Conservation (phyloP, 2,888 invertebrate species). For the Parascotia fuliginaria region DNA sequence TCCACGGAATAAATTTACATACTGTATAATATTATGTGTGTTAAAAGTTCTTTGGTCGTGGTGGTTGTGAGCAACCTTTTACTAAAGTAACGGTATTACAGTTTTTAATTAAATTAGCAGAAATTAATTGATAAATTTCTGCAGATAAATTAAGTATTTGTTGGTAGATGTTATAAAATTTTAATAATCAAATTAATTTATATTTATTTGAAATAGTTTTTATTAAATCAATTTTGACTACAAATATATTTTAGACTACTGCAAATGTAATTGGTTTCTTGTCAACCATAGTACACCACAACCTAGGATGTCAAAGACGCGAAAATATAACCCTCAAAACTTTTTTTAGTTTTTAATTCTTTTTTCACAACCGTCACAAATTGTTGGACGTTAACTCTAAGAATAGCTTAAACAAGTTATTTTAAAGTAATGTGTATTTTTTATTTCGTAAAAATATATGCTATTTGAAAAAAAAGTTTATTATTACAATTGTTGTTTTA, state of each 20-base stretch:
- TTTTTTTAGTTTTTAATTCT: constrained; percentile 36
- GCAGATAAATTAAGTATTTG: not conserved
- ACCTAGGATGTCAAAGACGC: constrained; percentile 2
- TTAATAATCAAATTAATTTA: constrained; percentile 1
- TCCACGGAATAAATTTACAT: too few species aligned
- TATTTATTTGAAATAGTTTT: not conserved
- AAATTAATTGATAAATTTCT: not conserved
- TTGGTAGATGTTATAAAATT: constrained; percentile 9
- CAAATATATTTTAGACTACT: constrained; percentile 2
- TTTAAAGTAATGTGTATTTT: constrained; percentile 75
- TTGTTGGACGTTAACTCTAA: constrained; percentile 51
- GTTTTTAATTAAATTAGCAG: too few species aligned
- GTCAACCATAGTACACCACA: constrained; percentile 8
- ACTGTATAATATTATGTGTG: not conserved
- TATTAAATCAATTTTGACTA: not conserved
- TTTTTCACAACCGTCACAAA: constrained; percentile 50
- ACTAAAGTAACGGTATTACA: constrained; percentile 6
- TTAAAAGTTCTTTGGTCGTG: constrained; percentile 4
- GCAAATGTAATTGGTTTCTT: constrained; percentile 9
- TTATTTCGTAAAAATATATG: constrained; percentile 79
- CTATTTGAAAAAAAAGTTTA: constrained; percentile 73
- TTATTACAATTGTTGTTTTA: constrained; percentile 65
- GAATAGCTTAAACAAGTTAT: constrained; percentile 68
- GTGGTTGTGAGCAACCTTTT: constrained; percentile 6
- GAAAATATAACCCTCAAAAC: constrained; percentile 8